These are phyloP conservation scores for Rhynchophorus ferrugineus DNA, from an alignment of 1,140 invertebrate genomes.

Conservation along the genomic window DNA sequence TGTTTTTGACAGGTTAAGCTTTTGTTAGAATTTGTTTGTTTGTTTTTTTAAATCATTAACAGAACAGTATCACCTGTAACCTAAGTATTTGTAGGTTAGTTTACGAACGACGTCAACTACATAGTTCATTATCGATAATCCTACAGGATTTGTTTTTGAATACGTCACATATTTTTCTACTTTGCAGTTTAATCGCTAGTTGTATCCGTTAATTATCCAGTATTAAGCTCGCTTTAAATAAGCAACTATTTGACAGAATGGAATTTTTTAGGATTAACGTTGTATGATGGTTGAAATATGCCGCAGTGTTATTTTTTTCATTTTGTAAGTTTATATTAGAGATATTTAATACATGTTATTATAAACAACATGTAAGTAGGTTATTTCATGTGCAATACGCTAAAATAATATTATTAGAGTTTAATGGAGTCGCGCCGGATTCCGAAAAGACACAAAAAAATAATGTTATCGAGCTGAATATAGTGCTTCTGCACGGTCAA, in stretches of 20 bases:
- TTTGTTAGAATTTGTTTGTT: slow-evolving; percentile 29
- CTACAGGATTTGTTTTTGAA: slow-evolving; percentile 14
- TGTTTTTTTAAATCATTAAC: neutral
- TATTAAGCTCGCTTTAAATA: slow-evolving; percentile 26
- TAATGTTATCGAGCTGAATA: neutral
- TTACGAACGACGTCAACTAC: neutral
- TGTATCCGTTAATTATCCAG: slow-evolving; percentile 18
- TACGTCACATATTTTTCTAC: slow-evolving; percentile 16
- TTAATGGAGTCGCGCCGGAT: neutral
- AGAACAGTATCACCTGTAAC: neutral
- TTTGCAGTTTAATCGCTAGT: slow-evolving; percentile 7
- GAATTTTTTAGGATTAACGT: slow-evolving; percentile 25
- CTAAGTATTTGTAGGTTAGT: slow-evolving; percentile 24
- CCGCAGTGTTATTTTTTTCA: slow-evolving; percentile 39
- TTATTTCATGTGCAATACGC: slow-evolving; percentile 19
- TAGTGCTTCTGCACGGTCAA: neutral
- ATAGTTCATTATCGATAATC: neutral
- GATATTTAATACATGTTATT: slow-evolving; percentile 31
- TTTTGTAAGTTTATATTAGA: slow-evolving; percentile 39
- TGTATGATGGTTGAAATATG: slow-evolving; percentile 22
- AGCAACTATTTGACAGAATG: slow-evolving; percentile 28
- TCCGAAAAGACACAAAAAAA: neutral
- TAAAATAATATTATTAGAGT: slow-evolving; percentile 7
- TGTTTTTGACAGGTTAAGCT: slow-evolving; percentile 33
- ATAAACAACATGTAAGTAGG: slow-evolving; percentile 23